A percentile compares a stretch with the other conserved stretches of the same genome.
Conservation (phyloP, 2,113 vertebrate species). For the Ailuropoda melanoleuca region DNA sequence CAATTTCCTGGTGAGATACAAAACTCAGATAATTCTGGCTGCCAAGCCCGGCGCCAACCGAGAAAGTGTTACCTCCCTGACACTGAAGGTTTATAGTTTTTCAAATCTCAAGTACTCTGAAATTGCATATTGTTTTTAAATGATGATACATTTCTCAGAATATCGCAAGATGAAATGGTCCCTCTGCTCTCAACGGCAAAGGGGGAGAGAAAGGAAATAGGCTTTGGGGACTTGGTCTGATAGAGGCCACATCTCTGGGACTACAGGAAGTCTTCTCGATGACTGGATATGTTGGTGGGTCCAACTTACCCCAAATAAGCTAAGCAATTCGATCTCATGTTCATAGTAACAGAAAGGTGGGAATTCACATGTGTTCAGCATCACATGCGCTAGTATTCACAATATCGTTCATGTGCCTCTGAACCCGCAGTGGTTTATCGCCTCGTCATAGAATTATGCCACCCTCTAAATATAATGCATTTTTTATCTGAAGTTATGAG, state of each 20-base stretch:
- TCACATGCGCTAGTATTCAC: not conserved
- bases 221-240: not conserved
- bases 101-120: constrained; percentile 49
- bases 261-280: not conserved
- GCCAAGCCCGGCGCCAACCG: not conserved
- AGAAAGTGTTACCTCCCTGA: constrained; percentile 21
- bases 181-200: constrained; percentile 33
- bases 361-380: constrained; percentile 36
- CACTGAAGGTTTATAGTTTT: constrained; percentile 42
- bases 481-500: constrained; percentile 39
- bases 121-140: constrained; percentile 59
- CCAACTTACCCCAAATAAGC: constrained; percentile 36
- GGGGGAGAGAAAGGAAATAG: constrained; percentile 13
- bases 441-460: constrained; percentile 25
- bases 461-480: not conserved
- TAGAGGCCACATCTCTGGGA: not conserved
- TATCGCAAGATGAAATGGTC: not conserved
- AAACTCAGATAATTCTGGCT: constrained; percentile 43
- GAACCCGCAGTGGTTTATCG: not conserved
- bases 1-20: constrained; percentile 34
- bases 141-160: constrained; percentile 6
- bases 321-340: constrained; percentile 4
- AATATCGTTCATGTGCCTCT: constrained; percentile 28
- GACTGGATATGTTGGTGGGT: not conserved
- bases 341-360: not conserved